Base-by-base conservation (phyloP, 2,888 invertebrate species). In the Myopa tessellatipennis region DNA sequence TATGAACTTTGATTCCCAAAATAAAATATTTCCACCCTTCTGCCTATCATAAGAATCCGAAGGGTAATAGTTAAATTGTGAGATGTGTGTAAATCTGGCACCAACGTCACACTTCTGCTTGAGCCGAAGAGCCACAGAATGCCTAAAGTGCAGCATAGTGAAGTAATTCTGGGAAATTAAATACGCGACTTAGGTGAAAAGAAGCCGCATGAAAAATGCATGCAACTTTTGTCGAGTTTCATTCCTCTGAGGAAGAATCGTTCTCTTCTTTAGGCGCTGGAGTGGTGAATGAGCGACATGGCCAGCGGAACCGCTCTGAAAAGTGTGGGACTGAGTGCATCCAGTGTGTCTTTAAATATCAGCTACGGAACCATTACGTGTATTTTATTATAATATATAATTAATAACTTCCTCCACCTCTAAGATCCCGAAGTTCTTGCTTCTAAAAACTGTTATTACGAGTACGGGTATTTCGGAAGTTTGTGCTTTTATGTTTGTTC, bases 21-120 rank as follows among this genome's bases (percentile, higher is more conserved):
- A 8, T 55, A 55, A 55, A 55, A n/a, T 55, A 6, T 55, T 5
- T 55, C 16, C 2, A 55, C n/a, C 16, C 5, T n/a, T n/a, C 16
- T 74, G 50, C 38, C 65, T 34, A 52, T 14, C 65, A n/a, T 65
- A 34, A 52, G 73, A 60, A 73, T 50, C 63, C 50, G 45, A 50
- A n/a, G 50, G 63, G 52, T 76, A 76, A 68, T 76, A 71, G 74
- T 76, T 63, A 68, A 77, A 79, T 80, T 80, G 76, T 45, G 65
- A 70, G 80, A 80, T 36, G n/a, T 80, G 74, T 77, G 78, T 81
- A 78, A 78, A 77, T 50, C 50, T 50, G 10, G 50, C 50, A 10
- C 3, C 50, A 16, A 12, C 55, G 55, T 79, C 55, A 55, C 55
- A 16, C 55, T 1, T 55, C 55, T 1, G 55, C 14, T 55, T 55